Base-by-base conservation (phyloP, 2,888 invertebrate species). In the Scotopteryx bipunctaria region DNA sequence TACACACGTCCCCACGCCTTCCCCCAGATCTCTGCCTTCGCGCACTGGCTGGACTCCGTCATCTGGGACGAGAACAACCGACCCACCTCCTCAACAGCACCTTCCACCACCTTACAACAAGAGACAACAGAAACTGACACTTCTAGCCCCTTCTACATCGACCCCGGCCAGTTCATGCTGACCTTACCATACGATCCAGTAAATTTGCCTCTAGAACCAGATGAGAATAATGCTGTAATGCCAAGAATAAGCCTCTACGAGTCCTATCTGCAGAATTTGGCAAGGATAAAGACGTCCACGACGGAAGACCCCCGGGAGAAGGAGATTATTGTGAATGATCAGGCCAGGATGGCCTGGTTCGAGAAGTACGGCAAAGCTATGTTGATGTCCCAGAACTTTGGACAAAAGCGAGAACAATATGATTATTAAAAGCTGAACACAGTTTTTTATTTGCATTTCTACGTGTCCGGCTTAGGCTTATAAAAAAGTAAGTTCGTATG, bases 171-270 rank as follows among this genome's bases (percentile, higher is more conserved):
- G 16, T 86, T 71, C 27, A 73, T 86, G 71, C 52, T 87, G 0
- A 86, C 86, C 0, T 51, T 89, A n/a, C 89, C 89, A 0, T 89
- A 81, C 23, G 86, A 82, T 1, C 84, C 87, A 0, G 74, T 89
- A 0, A 86, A 88, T 11, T 75, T 90, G 0, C 89, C 89, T 1
- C 47, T 90, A 11, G 84, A 86, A 57, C 89, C 89, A 0, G 78
- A 81, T 0, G 86, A 80, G 52, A 82, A 85, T 4, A 88, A 88
- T 45, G 83, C 83, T 0, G 86, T 89, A 0, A 66, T 88, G 41
- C 86, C 88, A n/a, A 67, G 84, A 21, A 78, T 89, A 67, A 88
- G 89, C 49, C 70, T 89, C 0, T 90, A 90, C 31, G 89, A 90
- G 51, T 83, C 89, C 0, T 90, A 90, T 55, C 61, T 90, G 1